phyloP scores from a whole-genome alignment of 2,888 invertebrate species.

The Philereme vetulata region DNA sequence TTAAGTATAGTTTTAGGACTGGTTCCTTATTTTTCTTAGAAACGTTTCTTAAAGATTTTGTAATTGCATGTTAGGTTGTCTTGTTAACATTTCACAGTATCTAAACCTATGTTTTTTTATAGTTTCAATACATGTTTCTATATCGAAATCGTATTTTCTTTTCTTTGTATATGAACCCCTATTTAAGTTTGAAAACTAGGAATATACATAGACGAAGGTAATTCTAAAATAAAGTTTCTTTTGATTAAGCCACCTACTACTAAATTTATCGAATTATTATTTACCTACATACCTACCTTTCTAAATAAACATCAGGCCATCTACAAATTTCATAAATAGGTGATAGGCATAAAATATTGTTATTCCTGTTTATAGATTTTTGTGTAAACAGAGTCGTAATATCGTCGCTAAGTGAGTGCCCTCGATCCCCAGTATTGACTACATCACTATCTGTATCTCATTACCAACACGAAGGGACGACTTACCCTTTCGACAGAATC shows the following conservation, averaged over 20 bases:
- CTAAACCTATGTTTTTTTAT: slow-evolving; percentile 9
- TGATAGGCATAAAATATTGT: no score
- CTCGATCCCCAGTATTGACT: slow-evolving; percentile 3
- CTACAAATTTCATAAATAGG: no score
- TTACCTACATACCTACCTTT: no score
- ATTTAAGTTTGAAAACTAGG: no score
- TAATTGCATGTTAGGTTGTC: slow-evolving; percentile 21
- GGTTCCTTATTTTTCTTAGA: background rate
- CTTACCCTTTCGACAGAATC: no score
- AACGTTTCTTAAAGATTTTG: background rate
- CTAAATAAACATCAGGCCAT: no score
- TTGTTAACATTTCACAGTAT: slow-evolving; percentile 8
- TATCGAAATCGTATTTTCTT: slow-evolving; percentile 8
- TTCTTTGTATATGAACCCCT: no score
- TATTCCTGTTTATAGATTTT: background rate
- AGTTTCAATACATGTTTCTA: slow-evolving; percentile 23
- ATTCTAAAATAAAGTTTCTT: no score
- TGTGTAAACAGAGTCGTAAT: slow-evolving; percentile 8
- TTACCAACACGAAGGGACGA: background rate
- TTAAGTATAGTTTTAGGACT: background rate
- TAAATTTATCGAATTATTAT: no score
- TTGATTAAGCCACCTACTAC: no score
- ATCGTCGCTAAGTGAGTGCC: slow-evolving; percentile 6
- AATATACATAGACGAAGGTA: no score
- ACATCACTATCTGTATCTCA: slow-evolving; percentile 12